Evolutionary conservation across 2,888 invertebrate genomes (phyloP).

Genomic region (Bellardia bayeri): DNA sequence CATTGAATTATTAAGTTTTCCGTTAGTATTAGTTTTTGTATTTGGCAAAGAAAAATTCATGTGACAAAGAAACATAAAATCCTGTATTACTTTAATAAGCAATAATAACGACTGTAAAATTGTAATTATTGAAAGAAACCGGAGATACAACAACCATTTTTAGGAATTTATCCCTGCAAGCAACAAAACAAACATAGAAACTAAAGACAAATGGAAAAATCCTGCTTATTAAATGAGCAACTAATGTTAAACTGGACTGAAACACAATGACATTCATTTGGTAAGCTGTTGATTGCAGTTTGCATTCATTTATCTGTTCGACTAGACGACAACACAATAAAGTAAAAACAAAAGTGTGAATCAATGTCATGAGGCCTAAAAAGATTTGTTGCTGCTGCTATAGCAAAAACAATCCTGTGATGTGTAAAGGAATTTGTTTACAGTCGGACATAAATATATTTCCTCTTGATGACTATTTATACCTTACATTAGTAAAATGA

Average conservation of each 20-base stretch:
- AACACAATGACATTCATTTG: slow-evolving; percentile 30
- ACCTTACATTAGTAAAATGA: too few relatives aligned
- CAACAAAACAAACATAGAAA: not conserved
- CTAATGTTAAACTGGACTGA: slow-evolving; percentile 8
- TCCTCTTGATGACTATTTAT: slow-evolving; percentile 24
- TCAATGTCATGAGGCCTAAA: slow-evolving; percentile 32
- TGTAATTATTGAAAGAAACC: not conserved
- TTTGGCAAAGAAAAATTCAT: not conserved
- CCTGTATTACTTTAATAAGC: slow-evolving; percentile 35
- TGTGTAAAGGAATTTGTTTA: slow-evolving; percentile 28
- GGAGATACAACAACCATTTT: not conserved
- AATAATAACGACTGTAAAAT: not conserved
- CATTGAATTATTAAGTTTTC: slow-evolving; percentile 43
- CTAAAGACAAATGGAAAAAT: slow-evolving; percentile 18
- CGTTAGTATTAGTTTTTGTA: slow-evolving; percentile 16
- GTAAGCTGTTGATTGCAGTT: not conserved
- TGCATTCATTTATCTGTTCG: slow-evolving; percentile 7
- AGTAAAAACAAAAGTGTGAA: slow-evolving; percentile 18
- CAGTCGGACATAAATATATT: not conserved
- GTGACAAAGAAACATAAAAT: slow-evolving; percentile 37
- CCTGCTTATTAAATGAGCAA: slow-evolving; percentile 16
- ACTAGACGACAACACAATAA: not conserved
- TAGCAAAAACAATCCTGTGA: not conserved
- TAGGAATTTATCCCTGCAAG: not conserved
- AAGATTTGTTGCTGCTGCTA: slow-evolving; percentile 9